These are phyloP conservation scores for Rhinolophus sinicus DNA, from an alignment of 2,113 vertebrate species.

Conservation along the genomic window DNA sequence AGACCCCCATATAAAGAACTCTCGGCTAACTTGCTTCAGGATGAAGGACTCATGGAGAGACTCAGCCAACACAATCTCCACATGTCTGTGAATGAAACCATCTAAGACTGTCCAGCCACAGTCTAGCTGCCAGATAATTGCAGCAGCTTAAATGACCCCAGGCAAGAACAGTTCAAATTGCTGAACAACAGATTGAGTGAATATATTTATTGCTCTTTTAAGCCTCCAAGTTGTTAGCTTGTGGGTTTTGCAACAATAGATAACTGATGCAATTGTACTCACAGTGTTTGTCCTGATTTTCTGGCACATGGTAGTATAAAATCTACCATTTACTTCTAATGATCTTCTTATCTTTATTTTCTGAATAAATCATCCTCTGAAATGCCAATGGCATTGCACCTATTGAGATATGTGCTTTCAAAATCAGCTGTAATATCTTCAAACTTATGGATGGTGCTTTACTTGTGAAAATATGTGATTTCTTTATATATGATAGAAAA, in stretches of 20 bases:
- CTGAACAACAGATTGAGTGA: not conserved
- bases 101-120: not conserved
- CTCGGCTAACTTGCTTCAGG: not conserved
- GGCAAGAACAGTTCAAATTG: not conserved
- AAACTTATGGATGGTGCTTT: not conserved
- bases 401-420: not conserved
- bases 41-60: not conserved
- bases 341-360: not conserved
- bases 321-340: not conserved
- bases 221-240: not conserved
- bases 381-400: not conserved
- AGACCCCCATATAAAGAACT: not conserved
- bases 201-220: not conserved
- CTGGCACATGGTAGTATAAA: not conserved
- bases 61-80: not conserved
- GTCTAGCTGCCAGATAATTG: accelerated
- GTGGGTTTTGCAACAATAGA: not conserved
- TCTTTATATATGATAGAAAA: not conserved
- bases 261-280: not conserved
- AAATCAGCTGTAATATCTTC: not conserved
- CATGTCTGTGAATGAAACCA: not conserved
- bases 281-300: not conserved
- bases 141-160: not conserved
- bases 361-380: not conserved
- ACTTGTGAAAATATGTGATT: not conserved